Base-by-base conservation (phyloP, 37 sponge, comb jelly and placozoan genomes). In the Chondrilla cf. caribensis region DNA sequence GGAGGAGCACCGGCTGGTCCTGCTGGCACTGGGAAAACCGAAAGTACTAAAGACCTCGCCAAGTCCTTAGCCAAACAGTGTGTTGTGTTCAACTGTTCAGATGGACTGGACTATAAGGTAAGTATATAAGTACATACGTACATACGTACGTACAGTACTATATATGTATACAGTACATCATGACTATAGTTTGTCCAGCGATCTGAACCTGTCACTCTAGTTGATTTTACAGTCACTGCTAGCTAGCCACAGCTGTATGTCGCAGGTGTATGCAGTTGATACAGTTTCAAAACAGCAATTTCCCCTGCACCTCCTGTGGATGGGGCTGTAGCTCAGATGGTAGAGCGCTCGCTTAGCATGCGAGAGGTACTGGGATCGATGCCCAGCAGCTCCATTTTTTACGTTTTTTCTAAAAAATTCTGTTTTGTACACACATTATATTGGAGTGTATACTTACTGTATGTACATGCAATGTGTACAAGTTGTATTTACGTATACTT, bases 21-120 rank as follows among this genome's bases (percentile, higher is more conserved):
- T 66, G 99, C 99, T 42, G 99, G 99, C 25, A 98, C 99, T 22
- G 99, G 99, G 17, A 98, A 98, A 77, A 98, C 99, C 9, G 99
- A 98, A 82, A 95, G 94, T 22, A 90, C 90, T 26, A 98, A 98
- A 70, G 99, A 98, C 73, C 80, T 98, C 15, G 91, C 99, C 28
- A 98, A 98, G 75, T 94, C 92, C 4, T 83, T 98, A 36, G 99
- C 99, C 33, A 98, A 95, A 38, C 99, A 98, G 87, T 98, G 99
- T 87, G 99, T 98, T 26, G 99, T 98, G 80, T 98, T 98, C 92
- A 98, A 98, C 90, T 98, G 99, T 73, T 98, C 99, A 25, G 99
- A 98, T 37, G 94, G 96, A 31, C 90, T 98, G 2, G 99, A 98
- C 64, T 95, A 82, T 80, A 91, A 93, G 89, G 93, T 92, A 58